Evolutionary conservation across 2,888 invertebrate genomes (phyloP), one percentile per base, ranked within the genome.

Genomic region (Dione juno): DNA sequence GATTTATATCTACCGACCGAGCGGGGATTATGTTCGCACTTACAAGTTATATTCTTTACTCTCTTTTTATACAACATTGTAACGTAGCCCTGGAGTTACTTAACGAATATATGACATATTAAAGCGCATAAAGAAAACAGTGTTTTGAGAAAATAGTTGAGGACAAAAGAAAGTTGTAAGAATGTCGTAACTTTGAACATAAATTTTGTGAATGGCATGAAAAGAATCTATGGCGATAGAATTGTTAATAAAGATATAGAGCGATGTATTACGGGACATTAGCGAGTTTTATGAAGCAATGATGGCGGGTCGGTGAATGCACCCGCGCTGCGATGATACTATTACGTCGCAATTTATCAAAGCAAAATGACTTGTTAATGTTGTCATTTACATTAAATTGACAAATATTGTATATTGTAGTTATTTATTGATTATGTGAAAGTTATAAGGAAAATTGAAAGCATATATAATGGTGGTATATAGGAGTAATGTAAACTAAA

Each of bases 211-310:
- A 92, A 91, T 88, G 86, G 82, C 79, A 80, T 83, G 79, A 84
- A 88, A 86, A 85, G 88, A 89, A 89, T 90, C 88, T 88, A 91
- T 88, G 86, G 85, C 82, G 84, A 83, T 85, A 83, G 90, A 90
- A 91, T 89, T 88, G 89, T 92, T 93, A 92, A 92, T 93, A 92
- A 89, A 92, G 93, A 91, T 92, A 91, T 92, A 89, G 89, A 88
- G 85, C 84, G 82, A 87, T 86, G 87, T 89, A 90, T 90, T 90
- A 92, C 81, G 84, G 85, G 86, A 88, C 86, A 93, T 93, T 93
- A 92, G 92, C 84, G 88, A 83, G 79, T 78, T 85, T 93, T 90
- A 92, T 84, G 88, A 84, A 77, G 74, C 75, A 81, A 84, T 87
- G 84, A 88, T 87, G 81, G 87, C 80, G 78, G 77, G 80, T 76